These are phyloP conservation scores for Rousettus leschenaultii DNA, from an alignment of 2,113 vertebrate species.

Conservation along the genomic window DNA sequence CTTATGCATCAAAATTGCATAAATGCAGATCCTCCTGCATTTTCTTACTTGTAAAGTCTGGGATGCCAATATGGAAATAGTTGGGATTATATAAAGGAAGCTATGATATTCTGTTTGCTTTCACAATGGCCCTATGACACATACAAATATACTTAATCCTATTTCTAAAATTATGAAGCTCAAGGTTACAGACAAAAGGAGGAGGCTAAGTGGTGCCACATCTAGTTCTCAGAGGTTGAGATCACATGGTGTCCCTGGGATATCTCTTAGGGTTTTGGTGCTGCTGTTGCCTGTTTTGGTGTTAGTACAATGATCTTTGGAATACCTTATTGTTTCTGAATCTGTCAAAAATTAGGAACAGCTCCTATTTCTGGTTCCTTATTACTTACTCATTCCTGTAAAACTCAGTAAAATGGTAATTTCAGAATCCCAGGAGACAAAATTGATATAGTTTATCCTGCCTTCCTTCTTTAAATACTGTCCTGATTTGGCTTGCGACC, in stretches of 20 bases:
- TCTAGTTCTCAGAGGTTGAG: neutral
- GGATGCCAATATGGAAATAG: neutral
- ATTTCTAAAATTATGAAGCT: neutral
- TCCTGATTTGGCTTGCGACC: neutral
- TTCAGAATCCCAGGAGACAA: neutral
- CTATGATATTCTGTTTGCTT: neutral
- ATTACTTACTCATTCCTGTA: neutral
- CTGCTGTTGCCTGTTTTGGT: neutral
- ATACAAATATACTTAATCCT: neutral
- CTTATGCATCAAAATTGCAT: neutral
- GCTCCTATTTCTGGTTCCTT: neutral
- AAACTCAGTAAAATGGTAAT: constrained; percentile 25
- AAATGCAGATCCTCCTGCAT: neutral
- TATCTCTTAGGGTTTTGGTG: neutral
- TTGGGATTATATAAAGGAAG: neutral
- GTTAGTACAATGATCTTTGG: neutral
- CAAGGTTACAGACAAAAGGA: neutral
- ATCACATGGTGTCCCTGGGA: neutral
- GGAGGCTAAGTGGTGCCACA: neutral
- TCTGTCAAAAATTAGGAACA: neutral
- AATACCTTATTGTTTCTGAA: neutral
- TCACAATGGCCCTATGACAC: neutral
- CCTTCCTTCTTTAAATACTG: neutral
- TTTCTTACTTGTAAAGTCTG: neutral
- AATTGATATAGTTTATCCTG: neutral